Base-by-base conservation (phyloP, 2,113 vertebrate species). In the Cheilinus undulatus region DNA sequence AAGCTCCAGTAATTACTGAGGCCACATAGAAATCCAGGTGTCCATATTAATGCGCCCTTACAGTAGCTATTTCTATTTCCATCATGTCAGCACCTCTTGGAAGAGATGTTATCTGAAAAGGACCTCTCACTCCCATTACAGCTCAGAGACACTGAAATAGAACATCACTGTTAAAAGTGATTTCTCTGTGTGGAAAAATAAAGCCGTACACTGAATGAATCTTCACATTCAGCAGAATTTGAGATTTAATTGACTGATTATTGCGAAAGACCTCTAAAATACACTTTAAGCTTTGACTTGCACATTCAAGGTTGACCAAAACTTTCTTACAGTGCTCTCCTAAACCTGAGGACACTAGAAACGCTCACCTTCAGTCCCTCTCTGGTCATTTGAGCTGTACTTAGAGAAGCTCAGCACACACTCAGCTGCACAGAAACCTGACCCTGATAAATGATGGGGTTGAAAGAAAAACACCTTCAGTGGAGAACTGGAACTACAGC, bases 1-100 rank as follows among this genome's bases (percentile, higher is more conserved):
- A 92, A 93, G 85, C 80, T 28, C 68, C 78, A 74, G 81, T 91
- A 89, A 91, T 91, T 91, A 81, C 78, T 80, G 82, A 88, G 83
- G 84, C 79, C 69, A 78, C 80, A 91, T 66, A 76, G 76, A 73
- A 82, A 88, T 88, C 76, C 60, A 82, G 88, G 76, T 90, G 88
- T 83, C 88, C 84, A 86, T 87, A 86, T 85, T 84, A 91, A 89
- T 87, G 76, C 83, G 69, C 76, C 80, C 84, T 85, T 91, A 86
- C 84, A 80, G 73, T 84, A 90, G 82, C 69, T 79, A 76, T 86
- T 80, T 88, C 76, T 89, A 85, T 91, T 91, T 90, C 72, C 57
- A 90, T 76, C 26, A 0, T 82, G 88, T 91, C 88, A 87, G 85
- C 82, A 85, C 73, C 85, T 83, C 80, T 85, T 86, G 73, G 86